Percentiles rank a stretch among this genome's conserved stretches.
These are phyloP conservation scores for Hyles vespertilio DNA, from an alignment of 1,140 invertebrate species.

Conservation along the genomic window DNA sequence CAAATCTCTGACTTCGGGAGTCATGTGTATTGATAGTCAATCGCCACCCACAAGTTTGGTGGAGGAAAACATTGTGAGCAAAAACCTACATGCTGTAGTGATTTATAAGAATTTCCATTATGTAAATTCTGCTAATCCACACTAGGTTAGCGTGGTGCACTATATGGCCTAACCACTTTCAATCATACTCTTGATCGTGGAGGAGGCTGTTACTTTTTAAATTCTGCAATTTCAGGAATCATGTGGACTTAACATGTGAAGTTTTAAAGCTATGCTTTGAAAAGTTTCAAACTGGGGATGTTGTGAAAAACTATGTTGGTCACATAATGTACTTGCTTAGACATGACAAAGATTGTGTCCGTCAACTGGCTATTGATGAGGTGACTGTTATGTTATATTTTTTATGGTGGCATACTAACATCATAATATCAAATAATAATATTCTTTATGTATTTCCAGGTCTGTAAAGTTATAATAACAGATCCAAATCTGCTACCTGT, in stretches of 20 bases:
- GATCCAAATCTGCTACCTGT: constrained; percentile 55
- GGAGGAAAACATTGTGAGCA: too few relatives aligned
- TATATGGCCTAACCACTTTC: too few relatives aligned
- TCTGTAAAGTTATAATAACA: constrained; percentile 52
- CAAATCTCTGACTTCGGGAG: too few relatives aligned
- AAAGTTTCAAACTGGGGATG: constrained; percentile 72
- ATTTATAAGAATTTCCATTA: too few relatives aligned
- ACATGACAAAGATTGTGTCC: constrained; percentile 73
- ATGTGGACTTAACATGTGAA: constrained; percentile 77
- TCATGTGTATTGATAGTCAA: too few relatives aligned
- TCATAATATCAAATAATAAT: not conserved
- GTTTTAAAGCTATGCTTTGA: constrained; percentile 77
- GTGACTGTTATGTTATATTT: constrained; percentile 37
- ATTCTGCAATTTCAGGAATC: constrained; percentile 49
- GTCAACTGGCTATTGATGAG: constrained; percentile 74
- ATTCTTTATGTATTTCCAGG: constrained; percentile 34
- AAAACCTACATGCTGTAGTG: too few relatives aligned
- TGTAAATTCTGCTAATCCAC: too few relatives aligned
- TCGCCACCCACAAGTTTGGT: too few relatives aligned
- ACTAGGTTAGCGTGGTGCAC: too few relatives aligned
- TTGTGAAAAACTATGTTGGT: constrained; percentile 62
- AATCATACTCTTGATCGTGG: too few relatives aligned
- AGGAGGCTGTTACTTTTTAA: too few relatives aligned
- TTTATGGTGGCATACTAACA: too few relatives aligned
- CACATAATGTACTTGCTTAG: constrained; percentile 75